Evolutionary conservation across 1,140 invertebrate species (phyloP), one percentile per base, ranked within the genome.

Genomic region (Augochlora pura): DNA sequence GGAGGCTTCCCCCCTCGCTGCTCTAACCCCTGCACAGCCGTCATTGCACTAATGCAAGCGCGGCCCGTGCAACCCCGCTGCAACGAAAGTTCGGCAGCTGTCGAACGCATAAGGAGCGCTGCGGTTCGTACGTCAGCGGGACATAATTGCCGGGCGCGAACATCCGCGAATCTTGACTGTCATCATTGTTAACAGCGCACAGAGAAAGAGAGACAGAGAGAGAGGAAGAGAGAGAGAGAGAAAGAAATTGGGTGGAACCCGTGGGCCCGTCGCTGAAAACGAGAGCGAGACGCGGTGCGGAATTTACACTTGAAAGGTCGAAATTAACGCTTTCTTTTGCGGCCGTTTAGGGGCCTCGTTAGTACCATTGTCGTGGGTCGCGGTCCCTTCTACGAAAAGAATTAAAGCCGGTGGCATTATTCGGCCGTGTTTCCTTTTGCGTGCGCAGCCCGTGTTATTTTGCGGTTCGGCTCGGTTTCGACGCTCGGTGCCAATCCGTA

Each of bases 301-400:
- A 80, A 83, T 83, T 83, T 83, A 81, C 81, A 83, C 81, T 80
- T 83, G 81, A 83, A 83, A 83, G 78, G 72, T 83, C 62, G 59
- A 46, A 80, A 83, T 83, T 69, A 74, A 70, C 81, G 77, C 77
- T 82, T 82, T 82, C 81, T 82, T 80, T 82, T 71, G 67, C 79
- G 69, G 49, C 14, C 42, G 73, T 77, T 76, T 81, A 54, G 57
- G 57, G 21, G 9, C 59, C 68, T 79, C 80, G 71, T 84, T 79
- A 76, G 80, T 69, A 57, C 64, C 74, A 86, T 82, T 86, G 76
- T 84, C 71, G 75, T 59, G 27, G 38, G 49, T 32, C 32, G 32
- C 38, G 67, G 68, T 70, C 70, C 63, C 49, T 80, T 59, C 59
- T 59, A n/a, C 62, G 63, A 62, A 76, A 68, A 42, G 57, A 83